Conservation (phyloP, 1,140 invertebrate species). For the Drosophila pachea region DNA sequence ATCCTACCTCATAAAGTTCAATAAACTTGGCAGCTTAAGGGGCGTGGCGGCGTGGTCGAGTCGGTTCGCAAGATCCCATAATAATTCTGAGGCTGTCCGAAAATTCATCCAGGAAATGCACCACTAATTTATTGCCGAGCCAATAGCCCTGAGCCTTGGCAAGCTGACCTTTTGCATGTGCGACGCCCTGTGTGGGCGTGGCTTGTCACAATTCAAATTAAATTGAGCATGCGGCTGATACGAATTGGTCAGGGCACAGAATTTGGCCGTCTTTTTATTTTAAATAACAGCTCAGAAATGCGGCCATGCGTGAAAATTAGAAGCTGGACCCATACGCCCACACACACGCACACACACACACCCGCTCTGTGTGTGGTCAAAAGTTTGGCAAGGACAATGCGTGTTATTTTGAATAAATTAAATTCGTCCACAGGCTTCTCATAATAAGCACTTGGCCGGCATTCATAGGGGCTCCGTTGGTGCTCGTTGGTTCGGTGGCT, state of each 20-base stretch:
- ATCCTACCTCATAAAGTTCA: constrained; percentile 70
- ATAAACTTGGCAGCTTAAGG: constrained; percentile 53
- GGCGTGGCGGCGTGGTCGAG: constrained; percentile 1
- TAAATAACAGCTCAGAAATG: constrained; percentile 44
- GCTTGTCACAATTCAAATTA: constrained; percentile 66
- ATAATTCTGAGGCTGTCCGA: constrained; percentile 30
- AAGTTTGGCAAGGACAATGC: constrained; percentile 60
- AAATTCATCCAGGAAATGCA: constrained; percentile 56
- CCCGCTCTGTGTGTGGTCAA: too few species aligned
- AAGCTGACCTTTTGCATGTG: constrained; percentile 31
- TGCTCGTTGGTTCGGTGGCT: constrained; percentile 25
- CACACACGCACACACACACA: constrained; percentile 17
- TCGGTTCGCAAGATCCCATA: constrained; percentile 7
- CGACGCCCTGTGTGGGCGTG: background rate
- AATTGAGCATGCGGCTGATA: constrained; percentile 59
- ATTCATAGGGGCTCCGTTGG: background rate
- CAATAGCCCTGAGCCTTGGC: constrained; percentile 19
- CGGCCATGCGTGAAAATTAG: constrained; percentile 62
- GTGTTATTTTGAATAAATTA: constrained; percentile 71
- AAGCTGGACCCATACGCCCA: constrained; percentile 20
- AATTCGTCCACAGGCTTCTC: constrained; percentile 53
- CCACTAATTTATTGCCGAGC: constrained; percentile 53
- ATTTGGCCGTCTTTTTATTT: constrained; percentile 56
- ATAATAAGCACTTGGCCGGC: constrained; percentile 50
- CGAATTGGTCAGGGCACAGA: constrained; percentile 55